Evolutionary conservation across 2,888 invertebrate species (phyloP), one percentile per base, ranked within the genome.

Genomic region (Drosophila neutralis): DNA sequence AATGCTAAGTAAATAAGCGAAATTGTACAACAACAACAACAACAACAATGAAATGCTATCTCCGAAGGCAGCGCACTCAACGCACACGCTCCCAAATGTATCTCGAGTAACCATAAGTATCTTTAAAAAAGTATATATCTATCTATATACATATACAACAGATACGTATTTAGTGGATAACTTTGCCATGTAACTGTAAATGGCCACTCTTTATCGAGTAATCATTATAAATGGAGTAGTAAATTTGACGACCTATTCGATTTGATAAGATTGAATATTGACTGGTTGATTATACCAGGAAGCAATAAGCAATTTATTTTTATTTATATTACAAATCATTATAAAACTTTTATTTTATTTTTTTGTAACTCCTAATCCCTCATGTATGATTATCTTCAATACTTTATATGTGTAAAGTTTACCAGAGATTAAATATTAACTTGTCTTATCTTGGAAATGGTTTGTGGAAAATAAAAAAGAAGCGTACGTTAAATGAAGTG

Each of bases 1-100:
- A 86, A 83, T 72, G 83, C 49, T 78, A 85, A 83, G 76, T 76
- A 85, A 85, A 83, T 86, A 83, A 62, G 54, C 51, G 59, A 76
- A 72, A 71, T 54, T 69, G 31, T 67, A 33, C 51, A 61, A 53
- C 74, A 74, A 69, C 33, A 31, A 31, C 8, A 31, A 31, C 31
- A 31, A 31, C 31, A 61, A 45, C 74, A 74, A 69, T 48, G 35
- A 57, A 69, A 59, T 51, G 69, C 33, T 73, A 63, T 69, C 73
- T 73, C 38, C 36, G 59, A 66, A 53, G 56, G 56, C n/a, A 38
- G 56, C 40, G 21, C 21, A 42, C 56, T 51, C 48, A 58, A 36
- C 63, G 48, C 27, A 48, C 58, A 24, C 15, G 70, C 51, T 49
- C 48, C 27, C 51, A 60, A 67, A 70, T 56, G 59, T 69, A 56